Evolutionary conservation across 1,140 invertebrate species (phyloP).

Genomic region (Kradibia gibbosae): DNA sequence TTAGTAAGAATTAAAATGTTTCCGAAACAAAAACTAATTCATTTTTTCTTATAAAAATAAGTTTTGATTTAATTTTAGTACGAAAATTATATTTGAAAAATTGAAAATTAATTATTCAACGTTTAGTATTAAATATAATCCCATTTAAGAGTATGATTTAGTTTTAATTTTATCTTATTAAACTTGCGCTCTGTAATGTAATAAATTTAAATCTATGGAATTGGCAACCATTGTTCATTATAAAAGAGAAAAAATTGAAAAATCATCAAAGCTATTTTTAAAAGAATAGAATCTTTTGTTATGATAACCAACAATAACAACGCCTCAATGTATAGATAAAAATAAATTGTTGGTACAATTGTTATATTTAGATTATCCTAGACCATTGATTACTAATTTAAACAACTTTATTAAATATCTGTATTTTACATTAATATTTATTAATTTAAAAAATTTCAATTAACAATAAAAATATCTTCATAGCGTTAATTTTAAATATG

Average conservation of each 20-base stretch:
- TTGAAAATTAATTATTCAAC: background rate
- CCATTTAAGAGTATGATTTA: background rate
- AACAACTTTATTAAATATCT: constrained; percentile 47
- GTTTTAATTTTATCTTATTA: background rate
- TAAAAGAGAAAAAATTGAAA: constrained; percentile 19
- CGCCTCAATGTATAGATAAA: constrained; percentile 20
- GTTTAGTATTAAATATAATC: background rate
- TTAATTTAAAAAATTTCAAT: constrained; percentile 47
- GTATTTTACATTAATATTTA: constrained; percentile 50
- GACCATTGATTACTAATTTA: constrained; percentile 46
- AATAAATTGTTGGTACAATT: constrained; percentile 48
- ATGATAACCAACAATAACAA: constrained; percentile 27
- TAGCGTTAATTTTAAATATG: constrained; percentile 46
- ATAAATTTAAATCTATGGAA: background rate
- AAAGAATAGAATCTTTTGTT: constrained; percentile 21
- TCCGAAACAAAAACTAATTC: background rate
- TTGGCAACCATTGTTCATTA: background rate
- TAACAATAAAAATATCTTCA: constrained; percentile 37
- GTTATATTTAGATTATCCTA: constrained; percentile 52
- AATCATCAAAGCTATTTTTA: constrained; percentile 24
- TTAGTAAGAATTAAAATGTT: constrained; percentile 7
- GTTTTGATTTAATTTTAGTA: background rate
- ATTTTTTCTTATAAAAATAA: background rate
- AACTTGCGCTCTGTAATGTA: background rate
- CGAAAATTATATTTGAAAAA: background rate